Evolutionary conservation across 30 jellyfish, hydroid and myxozoan species (phyloP), one percentile per base, ranked within the genome.

Genomic region (Hydractinia symbiolongicarpus): DNA sequence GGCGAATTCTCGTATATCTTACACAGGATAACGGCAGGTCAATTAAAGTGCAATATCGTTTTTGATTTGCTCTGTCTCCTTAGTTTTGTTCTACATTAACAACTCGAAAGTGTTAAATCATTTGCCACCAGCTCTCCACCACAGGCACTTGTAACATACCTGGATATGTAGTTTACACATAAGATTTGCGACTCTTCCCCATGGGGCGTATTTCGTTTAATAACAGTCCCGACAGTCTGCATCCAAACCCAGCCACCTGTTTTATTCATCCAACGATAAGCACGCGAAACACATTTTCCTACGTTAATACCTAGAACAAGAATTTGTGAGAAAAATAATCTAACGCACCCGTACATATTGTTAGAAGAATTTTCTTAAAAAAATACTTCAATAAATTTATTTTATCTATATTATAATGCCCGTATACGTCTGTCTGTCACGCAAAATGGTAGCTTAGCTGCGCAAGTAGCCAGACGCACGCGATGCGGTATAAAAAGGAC

Each of bases 191-290:
- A 50, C 44, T 82, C 89, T 55, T 82, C 89, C 16, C 89, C 89
- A 4, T 82, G 50, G 9, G 83, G 76, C 44, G 86, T 55, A 50
- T 66, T 82, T 44, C 83, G 83, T 19, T 16, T 50, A 54, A 82
- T 50, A n/a, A 55, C 72, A 13, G 85, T 70, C 11, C 87, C 89
- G 44, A 62, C 66, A 5, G 89, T 82, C 16, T 62, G 89, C 89
- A 82, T 82, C 87, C 89, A 73, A 6, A 82, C 89, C 89, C 89
- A 82, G 17, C 89, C 89, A 7, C 89, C 89, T 11, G 78, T 16
- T 54, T 82, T 82, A 62, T 82, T 82, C 89, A 82, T 82, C 89
- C 89, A 82, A 7, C 89, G 89, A 62, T 82, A 82, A 16, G 70
- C 83, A 19, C 49, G 20, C 0, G 87, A 54, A 8, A 71, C 87